These are phyloP conservation scores for Rhyacophila evoluta DNA, from an alignment of 2,888 invertebrate genomes.

Conservation along the genomic window DNA sequence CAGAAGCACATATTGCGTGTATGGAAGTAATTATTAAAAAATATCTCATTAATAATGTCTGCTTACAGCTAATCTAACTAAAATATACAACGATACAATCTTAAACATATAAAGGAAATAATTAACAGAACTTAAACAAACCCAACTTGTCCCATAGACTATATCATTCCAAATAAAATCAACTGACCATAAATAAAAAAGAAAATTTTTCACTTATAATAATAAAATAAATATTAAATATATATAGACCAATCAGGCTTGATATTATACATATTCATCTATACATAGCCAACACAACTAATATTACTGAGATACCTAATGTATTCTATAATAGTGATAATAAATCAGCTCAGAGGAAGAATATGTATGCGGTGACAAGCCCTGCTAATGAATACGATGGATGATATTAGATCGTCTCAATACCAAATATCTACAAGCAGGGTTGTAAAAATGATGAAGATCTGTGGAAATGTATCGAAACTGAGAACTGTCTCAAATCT, in stretches of 20 bases:
- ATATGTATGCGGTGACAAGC: too few species aligned
- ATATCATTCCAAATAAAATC: slow-evolving; percentile 21
- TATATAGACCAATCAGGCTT: not conserved
- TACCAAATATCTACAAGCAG: too few species aligned
- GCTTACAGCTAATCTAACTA: not conserved
- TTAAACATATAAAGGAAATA: slow-evolving; percentile 8
- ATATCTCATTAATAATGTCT: slow-evolving; percentile 22
- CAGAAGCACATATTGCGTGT: not conserved
- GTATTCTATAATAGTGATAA: not conserved
- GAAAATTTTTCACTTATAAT: not conserved
- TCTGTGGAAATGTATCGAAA: too few species aligned
- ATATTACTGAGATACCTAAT: not conserved
- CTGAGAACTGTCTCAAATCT: too few species aligned
- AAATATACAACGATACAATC: not conserved
- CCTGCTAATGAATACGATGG: too few species aligned
- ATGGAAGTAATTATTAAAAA: not conserved
- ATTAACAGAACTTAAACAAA: slow-evolving; percentile 5
- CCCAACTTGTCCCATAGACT: slow-evolving; percentile 7
- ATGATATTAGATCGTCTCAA: too few species aligned
- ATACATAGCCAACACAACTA: not conserved
- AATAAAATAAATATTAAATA: slow-evolving; percentile 6
- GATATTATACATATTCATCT: not conserved
- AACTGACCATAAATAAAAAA: slow-evolving; percentile 13
- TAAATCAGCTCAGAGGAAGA: not conserved
- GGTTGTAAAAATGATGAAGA: too few species aligned